A percentile compares a stretch with the other conserved stretches of the same genome.
Conservation (phyloP, 2,888 invertebrate genomes). For the Oxycera nigricornis region DNA sequence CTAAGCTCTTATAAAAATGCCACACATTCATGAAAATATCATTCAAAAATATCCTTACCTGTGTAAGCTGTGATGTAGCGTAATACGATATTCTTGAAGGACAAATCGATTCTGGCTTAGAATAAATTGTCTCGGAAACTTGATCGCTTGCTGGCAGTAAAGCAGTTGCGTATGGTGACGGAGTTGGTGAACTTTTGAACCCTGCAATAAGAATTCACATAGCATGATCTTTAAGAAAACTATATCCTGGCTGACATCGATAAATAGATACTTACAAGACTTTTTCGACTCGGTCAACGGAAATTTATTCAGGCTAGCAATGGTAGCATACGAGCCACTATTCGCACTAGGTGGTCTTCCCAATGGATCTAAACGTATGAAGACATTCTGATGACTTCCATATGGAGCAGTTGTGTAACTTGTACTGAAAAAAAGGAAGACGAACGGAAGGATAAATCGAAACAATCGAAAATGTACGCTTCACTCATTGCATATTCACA, state of each 20-base stretch:
- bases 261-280: slow-evolving; percentile 56
- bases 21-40: background rate
- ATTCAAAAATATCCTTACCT: slow-evolving; percentile 60
- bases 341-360: slow-evolving; percentile 76
- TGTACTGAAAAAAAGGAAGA: slow-evolving; percentile 65
- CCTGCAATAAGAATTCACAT: slow-evolving; percentile 51
- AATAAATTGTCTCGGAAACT: slow-evolving; percentile 64
- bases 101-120: slow-evolving; percentile 69
- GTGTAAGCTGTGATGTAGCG: slow-evolving; percentile 79
- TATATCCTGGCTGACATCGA: slow-evolving; percentile 1
- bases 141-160: slow-evolving; percentile 64
- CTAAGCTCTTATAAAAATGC: too few relatives aligned
- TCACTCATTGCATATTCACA: background rate
- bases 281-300: slow-evolving; percentile 64
- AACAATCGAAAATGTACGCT: background rate
- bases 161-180: slow-evolving; percentile 76
- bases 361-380: slow-evolving; percentile 75
- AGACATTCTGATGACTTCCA: slow-evolving; percentile 78
- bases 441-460: background rate
- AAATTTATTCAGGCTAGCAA: slow-evolving; percentile 80
- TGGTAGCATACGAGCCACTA: slow-evolving; percentile 83
- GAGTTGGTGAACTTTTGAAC: slow-evolving; percentile 64
- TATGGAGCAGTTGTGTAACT: slow-evolving; percentile 80
- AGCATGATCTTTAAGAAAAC: background rate
- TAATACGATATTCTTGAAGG: slow-evolving; percentile 76